Conservation (phyloP, 1,140 invertebrate species). For the Drosophila nasuta region DNA sequence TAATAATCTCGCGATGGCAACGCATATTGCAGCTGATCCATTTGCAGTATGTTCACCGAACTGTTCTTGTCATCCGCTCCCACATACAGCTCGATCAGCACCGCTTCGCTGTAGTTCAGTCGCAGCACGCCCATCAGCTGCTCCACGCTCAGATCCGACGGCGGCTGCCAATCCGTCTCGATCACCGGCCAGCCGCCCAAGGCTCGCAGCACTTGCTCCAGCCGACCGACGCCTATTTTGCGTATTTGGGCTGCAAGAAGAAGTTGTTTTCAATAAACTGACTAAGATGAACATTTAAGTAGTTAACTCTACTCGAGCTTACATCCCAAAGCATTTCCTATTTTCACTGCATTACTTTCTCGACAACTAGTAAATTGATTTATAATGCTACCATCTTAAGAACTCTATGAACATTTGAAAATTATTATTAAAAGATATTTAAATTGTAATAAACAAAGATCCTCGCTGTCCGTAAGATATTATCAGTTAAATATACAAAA, state of each 20-base stretch:
- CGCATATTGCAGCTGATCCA: slow-evolving; percentile 93
- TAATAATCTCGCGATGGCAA: slow-evolving; percentile 94
- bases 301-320: no score
- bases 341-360: no score
- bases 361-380: no score
- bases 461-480: no score
- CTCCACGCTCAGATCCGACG: slow-evolving; percentile 87
- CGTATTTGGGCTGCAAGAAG: slow-evolving; percentile 88
- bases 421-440: not conserved
- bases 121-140: slow-evolving; percentile 89
- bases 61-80: slow-evolving; percentile 95
- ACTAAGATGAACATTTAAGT: no score
- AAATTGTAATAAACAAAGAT: slow-evolving; percentile 13
- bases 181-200: slow-evolving; percentile 93
- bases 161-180: slow-evolving; percentile 88
- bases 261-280: not conserved
- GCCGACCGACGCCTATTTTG: slow-evolving; percentile 88
- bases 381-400: no score
- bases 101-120: slow-evolving; percentile 90
- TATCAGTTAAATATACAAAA: no score
- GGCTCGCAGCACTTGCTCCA: slow-evolving; percentile 87
- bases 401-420: not conserved
- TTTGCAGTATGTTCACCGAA: slow-evolving; percentile 93
- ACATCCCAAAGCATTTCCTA: no score
- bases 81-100: slow-evolving; percentile 92